phyloP scores from a whole-genome alignment of 2,797 vertebrate species.

The Adrianichthys oophorus region DNA sequence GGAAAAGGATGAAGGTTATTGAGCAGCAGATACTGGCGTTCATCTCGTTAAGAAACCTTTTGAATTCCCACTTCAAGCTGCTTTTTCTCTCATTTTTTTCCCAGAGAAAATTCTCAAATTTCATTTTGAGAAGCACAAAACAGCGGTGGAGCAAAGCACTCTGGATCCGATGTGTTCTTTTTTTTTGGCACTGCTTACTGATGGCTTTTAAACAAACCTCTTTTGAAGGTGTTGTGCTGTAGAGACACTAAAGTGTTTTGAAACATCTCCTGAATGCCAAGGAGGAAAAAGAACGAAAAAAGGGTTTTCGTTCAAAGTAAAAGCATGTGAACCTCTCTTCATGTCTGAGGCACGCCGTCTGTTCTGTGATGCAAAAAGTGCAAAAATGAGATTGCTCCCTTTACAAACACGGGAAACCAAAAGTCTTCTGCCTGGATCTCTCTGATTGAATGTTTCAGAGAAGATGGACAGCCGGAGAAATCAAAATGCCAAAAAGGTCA shows the following conservation, averaged over 20 bases:
- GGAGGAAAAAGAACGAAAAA: slow-evolving; percentile 13
- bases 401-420: slow-evolving; percentile 6
- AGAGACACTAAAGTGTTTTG: slow-evolving; percentile 19
- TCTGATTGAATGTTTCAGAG: slow-evolving; percentile 26
- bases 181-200: slow-evolving; percentile 53
- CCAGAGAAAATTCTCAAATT: slow-evolving; percentile 14
- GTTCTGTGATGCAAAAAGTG: slow-evolving; percentile 8
- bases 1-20: slow-evolving; percentile 35
- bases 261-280: slow-evolving; percentile 36
- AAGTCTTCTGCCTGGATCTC: slow-evolving; percentile 8
- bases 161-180: slow-evolving; percentile 28
- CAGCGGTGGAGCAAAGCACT: slow-evolving; percentile 54
- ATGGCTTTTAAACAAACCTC: slow-evolving; percentile 67
- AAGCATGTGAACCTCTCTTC: slow-evolving; percentile 11
- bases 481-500: slow-evolving; percentile 2
- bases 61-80: slow-evolving; percentile 10
- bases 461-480: slow-evolving; percentile 8
- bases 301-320: slow-evolving; percentile 17
- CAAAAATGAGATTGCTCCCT: slow-evolving; percentile 1
- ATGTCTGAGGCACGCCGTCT: background rate
- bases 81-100: slow-evolving; percentile 2
- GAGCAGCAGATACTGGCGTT: slow-evolving; percentile 24
- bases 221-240: slow-evolving; percentile 41
- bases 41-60: slow-evolving; percentile 17
- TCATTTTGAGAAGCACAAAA: slow-evolving; percentile 38